Evolutionary conservation across 2,888 invertebrate species (phyloP).

Genomic region (Ennomos fuscantarius): DNA sequence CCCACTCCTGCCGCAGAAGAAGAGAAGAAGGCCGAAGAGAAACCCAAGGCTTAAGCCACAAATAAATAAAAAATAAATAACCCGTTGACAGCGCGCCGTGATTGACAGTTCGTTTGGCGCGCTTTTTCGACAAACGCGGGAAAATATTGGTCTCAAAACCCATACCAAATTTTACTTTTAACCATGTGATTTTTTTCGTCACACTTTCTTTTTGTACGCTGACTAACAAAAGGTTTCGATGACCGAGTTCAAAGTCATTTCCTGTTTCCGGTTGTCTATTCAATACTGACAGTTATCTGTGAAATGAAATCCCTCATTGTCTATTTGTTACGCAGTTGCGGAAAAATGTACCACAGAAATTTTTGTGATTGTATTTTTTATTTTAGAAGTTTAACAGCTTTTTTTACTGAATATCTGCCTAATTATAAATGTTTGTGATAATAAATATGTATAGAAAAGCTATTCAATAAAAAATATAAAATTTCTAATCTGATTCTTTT

Average conservation of each 20-base stretch:
- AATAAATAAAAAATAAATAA: conserved; percentile 23
- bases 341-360: conserved; percentile 20
- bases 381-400: conserved; percentile 76
- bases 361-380: conserved; percentile 43
- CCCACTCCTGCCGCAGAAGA: conserved; percentile 75
- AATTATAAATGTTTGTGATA: conserved; percentile 78
- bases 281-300: conserved; percentile 41
- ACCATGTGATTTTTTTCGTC: conserved; percentile 31
- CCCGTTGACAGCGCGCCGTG: conserved; percentile 25
- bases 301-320: conserved; percentile 16
- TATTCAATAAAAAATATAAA: conserved; percentile 67
- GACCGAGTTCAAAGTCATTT: conserved; percentile 54
- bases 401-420: conserved; percentile 80
- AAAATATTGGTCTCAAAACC: conserved; percentile 59
- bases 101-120: conserved; percentile 23
- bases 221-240: conserved; percentile 26
- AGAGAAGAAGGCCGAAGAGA: conserved; percentile 65
- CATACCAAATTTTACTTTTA: conserved; percentile 53
- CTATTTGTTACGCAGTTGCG: conserved; percentile 20
- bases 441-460: conserved; percentile 66
- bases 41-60: conserved; percentile 67
- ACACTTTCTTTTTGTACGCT: conserved; percentile 29
- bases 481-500: conserved; percentile 61
- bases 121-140: conserved; percentile 22
- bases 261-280: conserved; percentile 69